Evolutionary conservation across 2,888 invertebrate species (phyloP).

Genomic region (Chymomyza caudatula): DNA sequence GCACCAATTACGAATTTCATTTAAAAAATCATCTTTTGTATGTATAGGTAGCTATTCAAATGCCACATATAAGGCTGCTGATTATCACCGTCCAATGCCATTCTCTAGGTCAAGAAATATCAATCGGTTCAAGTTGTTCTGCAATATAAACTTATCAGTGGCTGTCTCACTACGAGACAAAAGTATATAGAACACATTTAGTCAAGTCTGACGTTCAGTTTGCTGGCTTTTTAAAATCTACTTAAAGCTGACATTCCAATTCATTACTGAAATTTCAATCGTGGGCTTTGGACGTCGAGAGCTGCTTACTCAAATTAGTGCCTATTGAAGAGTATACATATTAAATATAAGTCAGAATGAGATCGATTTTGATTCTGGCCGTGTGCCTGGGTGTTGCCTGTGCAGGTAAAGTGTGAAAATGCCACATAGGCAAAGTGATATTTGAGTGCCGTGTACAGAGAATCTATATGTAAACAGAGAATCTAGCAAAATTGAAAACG

Average conservation of each 20-base stretch:
- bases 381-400: conserved; percentile 73
- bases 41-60: conserved; percentile 6
- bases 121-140: conserved; percentile 55
- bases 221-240: conserved; percentile 45
- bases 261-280: conserved; percentile 67
- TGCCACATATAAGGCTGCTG: not conserved
- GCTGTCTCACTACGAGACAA: conserved; percentile 10
- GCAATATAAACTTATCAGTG: conserved; percentile 35
- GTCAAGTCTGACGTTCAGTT: conserved; percentile 2
- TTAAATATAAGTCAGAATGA: conserved; percentile 64
- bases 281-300: conserved; percentile 52
- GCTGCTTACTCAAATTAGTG: conserved; percentile 26
- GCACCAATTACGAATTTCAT: conserved; percentile 57
- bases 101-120: conserved; percentile 71
- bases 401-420: conserved; percentile 69
- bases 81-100: conserved; percentile 33
- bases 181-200: conserved; percentile 14
- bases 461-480: not conserved
- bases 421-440: not conserved
- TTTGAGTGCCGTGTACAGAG: not conserved
- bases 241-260: conserved; percentile 29
- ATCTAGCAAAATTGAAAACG: too few relatives aligned
- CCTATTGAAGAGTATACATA: too few relatives aligned
- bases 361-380: conserved; percentile 70
- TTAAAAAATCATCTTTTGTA: conserved; percentile 5